Evolutionary conservation across 2,113 vertebrate species (phyloP).

Genomic region (Cochlearius cochlearius): DNA sequence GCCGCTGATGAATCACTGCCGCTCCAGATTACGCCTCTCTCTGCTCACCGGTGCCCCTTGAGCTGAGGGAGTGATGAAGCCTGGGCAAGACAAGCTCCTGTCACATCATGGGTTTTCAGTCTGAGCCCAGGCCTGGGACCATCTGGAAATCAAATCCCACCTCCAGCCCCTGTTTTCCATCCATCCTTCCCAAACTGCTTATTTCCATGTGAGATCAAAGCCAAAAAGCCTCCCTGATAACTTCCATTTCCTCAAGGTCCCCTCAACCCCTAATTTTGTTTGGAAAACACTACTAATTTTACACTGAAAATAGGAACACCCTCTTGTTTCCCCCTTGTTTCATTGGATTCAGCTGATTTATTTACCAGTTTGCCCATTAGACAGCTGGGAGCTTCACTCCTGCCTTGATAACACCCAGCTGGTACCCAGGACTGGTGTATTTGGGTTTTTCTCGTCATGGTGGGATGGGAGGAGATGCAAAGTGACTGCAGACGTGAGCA

Average conservation of each 20-base stretch:
- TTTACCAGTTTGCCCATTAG: background rate
- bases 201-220: background rate
- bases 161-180: background rate
- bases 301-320: background rate
- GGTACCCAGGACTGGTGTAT: background rate
- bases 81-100: background rate
- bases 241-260: background rate
- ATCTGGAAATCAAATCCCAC: background rate
- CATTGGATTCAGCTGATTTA: background rate
- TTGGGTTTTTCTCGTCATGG: rapidly evolving
- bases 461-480: background rate
- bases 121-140: background rate
- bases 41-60: background rate
- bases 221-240: rapidly evolving
- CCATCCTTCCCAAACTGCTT: background rate
- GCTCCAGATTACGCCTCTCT: background rate
- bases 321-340: background rate
- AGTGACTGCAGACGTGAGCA: background rate
- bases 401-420: background rate
- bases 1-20: background rate
- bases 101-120: background rate
- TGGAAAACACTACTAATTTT: background rate
- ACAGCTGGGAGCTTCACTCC: background rate
- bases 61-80: background rate
- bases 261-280: background rate